Conservation (phyloP, 2,797 vertebrate species). For the Epinephelus coioides region DNA sequence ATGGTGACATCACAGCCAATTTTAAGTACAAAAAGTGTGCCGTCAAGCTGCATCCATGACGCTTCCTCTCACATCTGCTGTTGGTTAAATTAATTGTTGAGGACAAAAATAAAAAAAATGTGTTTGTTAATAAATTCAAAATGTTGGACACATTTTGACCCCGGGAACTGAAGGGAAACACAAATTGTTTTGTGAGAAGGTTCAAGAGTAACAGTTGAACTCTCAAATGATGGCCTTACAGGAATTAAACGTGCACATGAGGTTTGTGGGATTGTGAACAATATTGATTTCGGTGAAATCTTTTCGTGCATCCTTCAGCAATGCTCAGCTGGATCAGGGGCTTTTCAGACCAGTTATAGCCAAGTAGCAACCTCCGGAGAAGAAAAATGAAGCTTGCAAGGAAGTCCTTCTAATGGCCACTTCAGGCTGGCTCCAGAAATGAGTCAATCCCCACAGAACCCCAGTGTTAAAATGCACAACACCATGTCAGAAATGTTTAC, state of each 20-base stretch:
- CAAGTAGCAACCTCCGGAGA: too few species aligned
- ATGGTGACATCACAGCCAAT: constrained; percentile 9
- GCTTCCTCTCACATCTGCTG: constrained; percentile 38
- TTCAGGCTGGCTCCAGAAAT: too few species aligned
- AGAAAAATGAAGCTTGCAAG: too few species aligned
- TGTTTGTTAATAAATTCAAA: neutral
- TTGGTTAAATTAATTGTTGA: constrained; percentile 20
- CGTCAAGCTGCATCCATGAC: constrained; percentile 4
- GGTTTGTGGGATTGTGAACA: neutral
- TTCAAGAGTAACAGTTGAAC: constrained; percentile 2
- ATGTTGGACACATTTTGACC: constrained; percentile 1
- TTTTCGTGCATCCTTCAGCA: neutral
- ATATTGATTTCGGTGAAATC: neutral
- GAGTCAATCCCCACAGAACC: too few species aligned
- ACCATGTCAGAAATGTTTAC: too few species aligned
- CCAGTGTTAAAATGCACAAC: too few species aligned
- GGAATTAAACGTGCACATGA: constrained; percentile 5
- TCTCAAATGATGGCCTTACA: neutral
- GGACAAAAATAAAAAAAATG: constrained; percentile 4
- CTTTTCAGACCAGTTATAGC: constrained; percentile 8
- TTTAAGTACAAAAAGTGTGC: constrained; percentile 9
- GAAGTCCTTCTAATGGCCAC: too few species aligned
- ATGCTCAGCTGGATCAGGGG: constrained; percentile 9
- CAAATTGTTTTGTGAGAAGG: constrained; percentile 14
- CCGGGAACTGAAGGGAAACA: neutral